Evolutionary conservation across 2,797 vertebrate genomes (phyloP).

Genomic region (Myoxocephalus aenaeus): DNA sequence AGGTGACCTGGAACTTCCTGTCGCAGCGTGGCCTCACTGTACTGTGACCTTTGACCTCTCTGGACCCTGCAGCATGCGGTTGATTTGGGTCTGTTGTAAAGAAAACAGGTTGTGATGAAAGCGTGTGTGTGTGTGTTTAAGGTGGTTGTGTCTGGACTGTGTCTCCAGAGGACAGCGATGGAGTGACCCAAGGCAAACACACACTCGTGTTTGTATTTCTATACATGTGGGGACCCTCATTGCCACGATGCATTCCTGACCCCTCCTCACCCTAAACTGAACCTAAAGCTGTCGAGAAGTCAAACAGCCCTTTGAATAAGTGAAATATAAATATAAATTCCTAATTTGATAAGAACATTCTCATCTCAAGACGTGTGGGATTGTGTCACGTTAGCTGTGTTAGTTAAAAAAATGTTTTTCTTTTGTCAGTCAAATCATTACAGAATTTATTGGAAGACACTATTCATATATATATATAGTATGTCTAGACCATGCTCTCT

Average conservation of each 20-base stretch:
- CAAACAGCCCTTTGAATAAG: not conserved
- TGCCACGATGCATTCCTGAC: not conserved
- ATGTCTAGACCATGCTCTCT: not conserved
- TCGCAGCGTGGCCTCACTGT: slow-evolving; percentile 35
- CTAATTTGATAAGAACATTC: not conserved
- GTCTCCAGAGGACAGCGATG: slow-evolving; percentile 27
- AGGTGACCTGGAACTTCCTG: slow-evolving; percentile 48
- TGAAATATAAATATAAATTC: not conserved
- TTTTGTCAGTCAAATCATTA: not conserved
- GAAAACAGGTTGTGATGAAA: slow-evolving; percentile 57
- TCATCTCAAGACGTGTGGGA: too few species aligned
- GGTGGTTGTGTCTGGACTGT: slow-evolving; percentile 24
- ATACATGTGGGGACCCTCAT: slow-evolving; percentile 24
- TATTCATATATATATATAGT: too few species aligned
- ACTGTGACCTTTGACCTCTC: slow-evolving; percentile 48
- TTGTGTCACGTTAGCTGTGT: not conserved
- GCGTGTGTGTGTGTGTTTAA: not conserved
- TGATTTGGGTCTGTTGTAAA: slow-evolving; percentile 25
- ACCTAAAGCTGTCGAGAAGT: not conserved
- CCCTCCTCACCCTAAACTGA: not conserved
- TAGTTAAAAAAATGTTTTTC: not conserved
- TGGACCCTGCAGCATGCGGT: slow-evolving; percentile 19
- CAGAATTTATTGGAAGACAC: too few species aligned
- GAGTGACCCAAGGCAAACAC: slow-evolving; percentile 35
- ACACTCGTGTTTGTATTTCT: slow-evolving; percentile 11